A percentile compares a stretch with the other conserved stretches of the same genome.
phyloP scores from a whole-genome alignment of 2,113 vertebrate species.

The Bombycilla garrulus region DNA sequence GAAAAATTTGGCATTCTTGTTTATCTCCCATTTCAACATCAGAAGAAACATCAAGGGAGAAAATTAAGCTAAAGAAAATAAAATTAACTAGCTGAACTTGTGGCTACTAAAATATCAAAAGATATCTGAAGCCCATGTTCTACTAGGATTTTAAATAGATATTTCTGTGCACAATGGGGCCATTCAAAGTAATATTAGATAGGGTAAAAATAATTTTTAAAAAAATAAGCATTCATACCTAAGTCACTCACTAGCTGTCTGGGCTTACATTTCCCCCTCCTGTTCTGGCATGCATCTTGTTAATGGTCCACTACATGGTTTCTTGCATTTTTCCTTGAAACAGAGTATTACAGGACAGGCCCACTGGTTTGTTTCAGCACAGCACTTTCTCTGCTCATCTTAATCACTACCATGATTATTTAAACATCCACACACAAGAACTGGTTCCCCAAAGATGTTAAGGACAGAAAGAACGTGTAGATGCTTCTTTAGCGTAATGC shows the following conservation, averaged over 20 bases:
- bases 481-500: not conserved
- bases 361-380: not conserved
- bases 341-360: not conserved
- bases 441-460: not conserved
- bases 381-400: not conserved
- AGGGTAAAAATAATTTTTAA: not conserved
- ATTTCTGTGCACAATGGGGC: not conserved
- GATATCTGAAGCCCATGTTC: not conserved
- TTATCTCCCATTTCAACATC: not conserved
- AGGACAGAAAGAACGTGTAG: not conserved
- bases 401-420: constrained; percentile 28
- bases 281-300: not conserved
- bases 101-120: not conserved
- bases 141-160: not conserved
- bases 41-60: not conserved
- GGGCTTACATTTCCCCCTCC: not conserved
- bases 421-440: not conserved
- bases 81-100: not conserved
- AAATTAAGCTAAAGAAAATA: not conserved
- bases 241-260: not conserved
- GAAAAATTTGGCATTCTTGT: not conserved
- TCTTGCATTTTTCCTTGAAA: constrained; percentile 19
- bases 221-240: not conserved
- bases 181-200: not conserved
- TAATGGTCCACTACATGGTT: not conserved